Conservation (phyloP, 2,797 vertebrate species). For the Cheirogaleus major region DNA sequence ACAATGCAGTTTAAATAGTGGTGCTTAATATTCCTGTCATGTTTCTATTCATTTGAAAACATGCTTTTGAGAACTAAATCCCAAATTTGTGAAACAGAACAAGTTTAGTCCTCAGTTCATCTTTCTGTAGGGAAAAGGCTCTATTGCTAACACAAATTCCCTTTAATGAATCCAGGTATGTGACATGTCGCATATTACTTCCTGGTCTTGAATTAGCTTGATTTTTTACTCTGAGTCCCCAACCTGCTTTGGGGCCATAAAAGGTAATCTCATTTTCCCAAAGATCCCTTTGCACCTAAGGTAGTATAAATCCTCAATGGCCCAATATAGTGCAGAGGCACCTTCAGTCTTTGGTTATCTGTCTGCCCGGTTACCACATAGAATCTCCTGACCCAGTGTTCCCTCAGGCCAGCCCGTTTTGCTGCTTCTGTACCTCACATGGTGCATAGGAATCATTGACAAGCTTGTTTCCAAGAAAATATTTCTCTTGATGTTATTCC, state of each 20-base stretch:
- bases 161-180: not conserved
- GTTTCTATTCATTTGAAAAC: not conserved
- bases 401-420: not conserved
- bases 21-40: not conserved
- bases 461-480: not conserved
- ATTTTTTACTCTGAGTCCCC: not conserved
- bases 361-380: not conserved
- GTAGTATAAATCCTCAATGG: not conserved
- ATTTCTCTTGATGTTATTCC: not conserved
- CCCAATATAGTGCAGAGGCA: not conserved
- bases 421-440: fast-evolving
- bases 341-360: not conserved
- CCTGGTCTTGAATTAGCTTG: not conserved
- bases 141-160: not conserved
- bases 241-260: not conserved
- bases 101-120: not conserved
- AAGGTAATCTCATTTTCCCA: not conserved
- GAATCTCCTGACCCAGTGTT: not conserved
- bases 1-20: not conserved
- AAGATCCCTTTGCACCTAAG: not conserved
- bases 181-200: not conserved
- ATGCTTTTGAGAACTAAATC: not conserved
- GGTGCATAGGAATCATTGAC: not conserved
- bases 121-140: not conserved
- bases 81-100: not conserved